phyloP scores from a whole-genome alignment of 2,113 vertebrate species.

The Ovis aries region DNA sequence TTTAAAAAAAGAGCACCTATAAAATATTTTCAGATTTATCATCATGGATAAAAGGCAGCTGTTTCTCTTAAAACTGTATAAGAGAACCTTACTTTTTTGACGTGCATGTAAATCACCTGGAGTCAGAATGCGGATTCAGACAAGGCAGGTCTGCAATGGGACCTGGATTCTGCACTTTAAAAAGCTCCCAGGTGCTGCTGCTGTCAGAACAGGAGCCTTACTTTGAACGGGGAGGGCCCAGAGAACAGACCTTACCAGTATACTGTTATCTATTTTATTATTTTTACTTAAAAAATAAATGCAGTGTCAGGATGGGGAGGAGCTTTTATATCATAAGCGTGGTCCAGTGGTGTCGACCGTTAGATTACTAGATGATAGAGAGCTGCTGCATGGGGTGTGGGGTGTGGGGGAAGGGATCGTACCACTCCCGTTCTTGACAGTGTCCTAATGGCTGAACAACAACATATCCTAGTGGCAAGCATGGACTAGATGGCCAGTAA shows the following conservation, averaged over 20 bases:
- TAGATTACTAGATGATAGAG: background rate
- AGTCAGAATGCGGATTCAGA: background rate
- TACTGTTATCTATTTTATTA: background rate
- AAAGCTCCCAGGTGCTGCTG: background rate
- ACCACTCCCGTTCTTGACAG: background rate
- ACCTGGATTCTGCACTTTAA: background rate
- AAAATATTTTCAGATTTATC: background rate
- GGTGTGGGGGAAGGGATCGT: rapidly evolving
- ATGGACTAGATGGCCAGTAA: background rate
- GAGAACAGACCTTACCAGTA: background rate
- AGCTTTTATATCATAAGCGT: background rate
- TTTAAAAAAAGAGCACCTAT: background rate
- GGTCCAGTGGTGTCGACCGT: background rate
- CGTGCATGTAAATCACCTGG: background rate
- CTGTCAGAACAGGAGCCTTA: background rate
- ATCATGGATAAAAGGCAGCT: background rate
- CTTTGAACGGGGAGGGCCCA: background rate
- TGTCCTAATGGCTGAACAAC: background rate
- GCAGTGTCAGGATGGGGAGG: background rate
- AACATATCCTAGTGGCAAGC: background rate
- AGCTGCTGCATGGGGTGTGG: background rate
- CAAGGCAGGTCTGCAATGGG: background rate
- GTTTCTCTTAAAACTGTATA: background rate
- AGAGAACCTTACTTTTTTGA: background rate
- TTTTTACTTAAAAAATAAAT: background rate